These are phyloP conservation scores for Benthosema pterotum DNA, from an alignment of 2,797 vertebrate genomes.

Conservation along the genomic window DNA sequence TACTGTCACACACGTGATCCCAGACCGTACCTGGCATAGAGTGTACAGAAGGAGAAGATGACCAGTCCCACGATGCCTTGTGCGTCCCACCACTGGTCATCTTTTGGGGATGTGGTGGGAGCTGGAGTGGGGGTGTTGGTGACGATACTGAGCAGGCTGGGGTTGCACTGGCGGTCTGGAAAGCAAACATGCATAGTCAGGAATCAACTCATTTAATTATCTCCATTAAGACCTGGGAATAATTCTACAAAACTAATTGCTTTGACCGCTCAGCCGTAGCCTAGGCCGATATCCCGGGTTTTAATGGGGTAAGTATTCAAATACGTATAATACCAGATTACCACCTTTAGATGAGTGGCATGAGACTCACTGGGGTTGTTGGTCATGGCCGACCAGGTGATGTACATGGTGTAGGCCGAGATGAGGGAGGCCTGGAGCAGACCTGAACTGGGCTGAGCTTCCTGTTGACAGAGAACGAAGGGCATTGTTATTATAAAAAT, in stretches of 20 bases:
- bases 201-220: neutral
- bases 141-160: slow-evolving; percentile 83
- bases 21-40: slow-evolving; percentile 87
- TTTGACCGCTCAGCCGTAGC: no score
- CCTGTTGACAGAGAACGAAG: slow-evolving; percentile 65
- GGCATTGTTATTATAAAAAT: no score
- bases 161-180: slow-evolving; percentile 87
- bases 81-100: slow-evolving; percentile 88
- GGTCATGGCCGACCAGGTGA: slow-evolving; percentile 92
- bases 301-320: no score
- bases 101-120: neutral
- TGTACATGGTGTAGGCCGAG: slow-evolving; percentile 89
- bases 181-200: slow-evolving; percentile 4
- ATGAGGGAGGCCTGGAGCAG: slow-evolving; percentile 91
- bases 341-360: neutral
- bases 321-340: no score
- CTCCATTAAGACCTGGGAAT: no score
- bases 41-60: slow-evolving; percentile 88
- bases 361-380: slow-evolving; percentile 88
- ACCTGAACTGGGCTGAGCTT: slow-evolving; percentile 90
- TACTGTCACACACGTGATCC: neutral
- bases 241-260: no score
- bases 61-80: slow-evolving; percentile 88
- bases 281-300: no score
- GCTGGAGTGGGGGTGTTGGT: slow-evolving; percentile 51